A percentile compares a stretch with the other conserved stretches of the same genome.
Evolutionary conservation across 35 echinoderm and acorn worm genomes (phyloP).

Genomic region (Apostichopus parvimensis): DNA sequence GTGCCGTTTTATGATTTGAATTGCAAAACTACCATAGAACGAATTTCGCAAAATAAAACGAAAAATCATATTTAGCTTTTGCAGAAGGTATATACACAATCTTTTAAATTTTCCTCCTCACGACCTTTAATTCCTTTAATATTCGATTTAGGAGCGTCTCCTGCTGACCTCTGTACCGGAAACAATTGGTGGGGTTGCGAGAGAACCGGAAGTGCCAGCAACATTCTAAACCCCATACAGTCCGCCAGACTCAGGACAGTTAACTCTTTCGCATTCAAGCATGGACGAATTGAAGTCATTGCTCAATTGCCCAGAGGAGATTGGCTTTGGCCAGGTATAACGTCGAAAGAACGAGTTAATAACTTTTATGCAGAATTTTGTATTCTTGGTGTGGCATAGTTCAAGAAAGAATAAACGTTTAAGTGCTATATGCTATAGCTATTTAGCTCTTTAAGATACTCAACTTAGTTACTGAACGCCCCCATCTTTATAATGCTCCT

Average conservation of each 20-base stretch:
- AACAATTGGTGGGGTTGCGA: conserved; percentile 75
- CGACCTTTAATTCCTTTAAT: background rate
- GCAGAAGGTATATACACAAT: too few relatives aligned
- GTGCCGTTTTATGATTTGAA: too few relatives aligned
- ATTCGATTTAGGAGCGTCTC: conserved; percentile 57
- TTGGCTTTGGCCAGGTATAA: conserved; percentile 93
- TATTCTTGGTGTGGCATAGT: background rate
- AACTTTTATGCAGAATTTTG: background rate
- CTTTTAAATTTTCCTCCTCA: background rate
- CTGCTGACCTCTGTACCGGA: conserved; percentile 86
- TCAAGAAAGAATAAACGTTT: background rate
- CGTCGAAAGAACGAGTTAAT: background rate
- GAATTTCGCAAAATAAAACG: too few relatives aligned
- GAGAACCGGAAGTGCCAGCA: conserved; percentile 53
- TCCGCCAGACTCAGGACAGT: conserved; percentile 82
- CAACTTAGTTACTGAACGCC: too few relatives aligned
- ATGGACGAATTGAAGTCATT: conserved; percentile 76
- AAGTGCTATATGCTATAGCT: background rate
- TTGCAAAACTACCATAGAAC: too few relatives aligned
- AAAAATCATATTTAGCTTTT: too few relatives aligned
- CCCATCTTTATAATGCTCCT: too few relatives aligned
- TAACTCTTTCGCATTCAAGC: conserved; percentile 79
- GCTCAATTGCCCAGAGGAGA: conserved; percentile 91
- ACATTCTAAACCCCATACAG: conserved; percentile 83
- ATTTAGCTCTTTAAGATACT: background rate